A percentile compares a stretch with the other conserved stretches of the same genome.
phyloP scores from a whole-genome alignment of 2,797 vertebrate species.

The Phrynocephalus vlangalii region DNA sequence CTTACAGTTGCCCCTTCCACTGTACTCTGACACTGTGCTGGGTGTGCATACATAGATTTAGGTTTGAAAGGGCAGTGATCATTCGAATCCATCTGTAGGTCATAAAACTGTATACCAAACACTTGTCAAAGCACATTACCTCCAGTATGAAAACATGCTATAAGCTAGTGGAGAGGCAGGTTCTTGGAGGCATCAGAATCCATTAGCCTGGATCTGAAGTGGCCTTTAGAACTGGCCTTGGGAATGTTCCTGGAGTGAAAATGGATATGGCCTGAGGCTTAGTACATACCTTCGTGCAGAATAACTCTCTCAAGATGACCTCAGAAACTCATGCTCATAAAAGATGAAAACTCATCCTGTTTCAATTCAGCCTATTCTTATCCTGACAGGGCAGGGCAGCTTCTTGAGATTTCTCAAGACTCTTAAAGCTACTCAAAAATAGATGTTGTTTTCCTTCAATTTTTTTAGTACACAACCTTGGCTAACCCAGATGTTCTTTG shows the following conservation, averaged over 20 bases:
- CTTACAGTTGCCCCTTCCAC: not conserved
- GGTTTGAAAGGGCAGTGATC: not conserved
- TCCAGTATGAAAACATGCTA: slow-evolving; percentile 7
- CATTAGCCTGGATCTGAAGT: slow-evolving; percentile 11
- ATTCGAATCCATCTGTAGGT: slow-evolving; percentile 7
- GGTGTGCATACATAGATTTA: not conserved
- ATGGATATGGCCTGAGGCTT: not conserved
- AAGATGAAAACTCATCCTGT: not conserved
- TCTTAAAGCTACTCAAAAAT: not conserved
- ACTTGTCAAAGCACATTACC: slow-evolving; percentile 19
- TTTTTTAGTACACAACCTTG: no score
- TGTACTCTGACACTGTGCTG: not conserved
- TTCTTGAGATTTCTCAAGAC: not conserved
- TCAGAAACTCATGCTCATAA: not conserved
- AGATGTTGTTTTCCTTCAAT: not conserved
- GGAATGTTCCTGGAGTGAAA: slow-evolving; percentile 16
- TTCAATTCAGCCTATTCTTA: not conserved
- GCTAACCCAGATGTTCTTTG: no score
- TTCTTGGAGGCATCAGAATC: not conserved
- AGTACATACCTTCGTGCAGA: not conserved
- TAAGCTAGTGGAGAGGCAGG: not conserved
- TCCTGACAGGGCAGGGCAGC: not conserved
- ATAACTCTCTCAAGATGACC: not conserved
- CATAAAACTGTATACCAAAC: slow-evolving; percentile 7
- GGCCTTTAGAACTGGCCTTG: not conserved